Percentiles rank a stretch among this genome's conserved stretches.
phyloP scores from a whole-genome alignment of 1,140 invertebrate species.

The Macrosteles quadrilineatus region DNA sequence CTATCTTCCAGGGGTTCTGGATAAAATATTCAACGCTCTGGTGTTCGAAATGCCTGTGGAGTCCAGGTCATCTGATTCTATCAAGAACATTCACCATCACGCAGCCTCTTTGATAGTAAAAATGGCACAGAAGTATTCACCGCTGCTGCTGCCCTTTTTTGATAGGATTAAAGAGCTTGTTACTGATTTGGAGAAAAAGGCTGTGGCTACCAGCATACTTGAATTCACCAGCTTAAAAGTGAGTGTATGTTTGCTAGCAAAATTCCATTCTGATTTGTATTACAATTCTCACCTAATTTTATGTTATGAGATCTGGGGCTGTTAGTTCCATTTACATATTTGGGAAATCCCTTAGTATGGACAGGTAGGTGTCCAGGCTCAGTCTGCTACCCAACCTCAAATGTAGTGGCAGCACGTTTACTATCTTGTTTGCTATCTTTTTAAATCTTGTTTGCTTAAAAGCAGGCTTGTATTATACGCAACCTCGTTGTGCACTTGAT shows the following conservation, averaged over 20 bases:
- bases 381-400: too few relatives aligned
- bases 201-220: conserved; percentile 65
- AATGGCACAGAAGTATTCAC: conserved; percentile 81
- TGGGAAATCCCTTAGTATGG: too few relatives aligned
- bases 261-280: background rate
- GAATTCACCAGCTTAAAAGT: conserved; percentile 76
- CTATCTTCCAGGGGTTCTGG: conserved; percentile 74
- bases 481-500: too few relatives aligned
- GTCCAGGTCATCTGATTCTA: conserved; percentile 65
- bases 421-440: too few relatives aligned
- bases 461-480: too few relatives aligned
- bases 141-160: conserved; percentile 82
- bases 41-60: conserved; percentile 68
- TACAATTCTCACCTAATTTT: background rate
- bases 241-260: conserved; percentile 24
- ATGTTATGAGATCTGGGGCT: background rate
- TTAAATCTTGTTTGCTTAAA: too few relatives aligned
- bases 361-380: too few relatives aligned
- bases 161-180: conserved; percentile 77
- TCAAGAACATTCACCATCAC: conserved; percentile 84
- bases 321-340: too few relatives aligned
- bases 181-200: conserved; percentile 61
- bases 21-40: conserved; percentile 84
- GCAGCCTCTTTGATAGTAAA: conserved; percentile 88
- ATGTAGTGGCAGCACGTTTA: too few relatives aligned